Evolutionary conservation across 2,113 vertebrate genomes (phyloP).

Genomic region (Uria aalge): DNA sequence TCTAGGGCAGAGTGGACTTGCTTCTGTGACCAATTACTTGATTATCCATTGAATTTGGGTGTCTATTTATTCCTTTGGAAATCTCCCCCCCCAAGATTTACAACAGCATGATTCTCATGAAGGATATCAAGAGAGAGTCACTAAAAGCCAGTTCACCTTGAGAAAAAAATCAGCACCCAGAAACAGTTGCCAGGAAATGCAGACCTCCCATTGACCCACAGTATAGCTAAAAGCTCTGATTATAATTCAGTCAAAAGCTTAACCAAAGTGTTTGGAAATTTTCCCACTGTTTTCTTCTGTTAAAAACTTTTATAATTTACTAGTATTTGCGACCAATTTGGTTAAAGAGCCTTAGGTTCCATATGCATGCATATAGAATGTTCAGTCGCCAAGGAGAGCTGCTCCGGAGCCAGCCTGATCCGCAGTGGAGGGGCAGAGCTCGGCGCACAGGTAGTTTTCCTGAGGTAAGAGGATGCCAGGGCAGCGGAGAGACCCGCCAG

Average conservation of each 20-base stretch:
- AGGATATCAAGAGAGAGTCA: not conserved
- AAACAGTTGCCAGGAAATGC: not conserved
- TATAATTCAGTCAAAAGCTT: not conserved
- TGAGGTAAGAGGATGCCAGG: no score
- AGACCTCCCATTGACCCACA: not conserved
- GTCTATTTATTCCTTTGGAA: not conserved
- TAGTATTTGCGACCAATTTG: not conserved
- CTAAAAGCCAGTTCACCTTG: not conserved
- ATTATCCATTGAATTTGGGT: not conserved
- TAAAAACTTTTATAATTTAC: not conserved
- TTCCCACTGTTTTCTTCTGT: not conserved
- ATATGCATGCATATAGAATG: not conserved
- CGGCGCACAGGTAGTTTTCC: no score
- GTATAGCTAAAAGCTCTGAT: not conserved
- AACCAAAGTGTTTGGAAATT: not conserved
- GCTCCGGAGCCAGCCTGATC: no score
- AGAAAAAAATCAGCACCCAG: not conserved
- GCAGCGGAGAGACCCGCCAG: no score
- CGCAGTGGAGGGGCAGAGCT: no score
- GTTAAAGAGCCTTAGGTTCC: not conserved
- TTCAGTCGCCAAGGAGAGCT: no score
- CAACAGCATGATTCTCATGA: not conserved
- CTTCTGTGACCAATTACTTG: not conserved
- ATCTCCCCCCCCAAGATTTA: not conserved
- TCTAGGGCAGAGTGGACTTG: not conserved